A percentile compares a stretch with the other conserved stretches of the same genome.
phyloP scores from a whole-genome alignment of 2,888 invertebrate species.

The Drosophila emarginata region DNA sequence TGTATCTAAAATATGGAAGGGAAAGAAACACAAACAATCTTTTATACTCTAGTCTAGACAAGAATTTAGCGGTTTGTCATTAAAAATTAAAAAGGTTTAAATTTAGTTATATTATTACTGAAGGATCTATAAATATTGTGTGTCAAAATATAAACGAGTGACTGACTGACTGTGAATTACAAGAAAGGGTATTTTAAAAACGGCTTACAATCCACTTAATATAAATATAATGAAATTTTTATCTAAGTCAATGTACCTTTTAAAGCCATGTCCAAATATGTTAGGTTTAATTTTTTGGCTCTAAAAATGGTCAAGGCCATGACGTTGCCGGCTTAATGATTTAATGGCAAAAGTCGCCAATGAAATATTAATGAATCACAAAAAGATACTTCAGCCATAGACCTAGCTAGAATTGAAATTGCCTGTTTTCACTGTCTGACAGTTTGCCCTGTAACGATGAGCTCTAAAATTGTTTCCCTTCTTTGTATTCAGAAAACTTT shows the following conservation, averaged over 20 bases:
- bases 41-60: neutral
- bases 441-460: neutral
- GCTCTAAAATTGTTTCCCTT: neutral
- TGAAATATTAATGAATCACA: constrained; percentile 60
- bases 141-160: neutral
- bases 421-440: neutral
- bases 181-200: neutral
- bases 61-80: too few species aligned
- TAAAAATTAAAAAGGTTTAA: too few species aligned
- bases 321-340: constrained; percentile 38
- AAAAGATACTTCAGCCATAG: neutral
- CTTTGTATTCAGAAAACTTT: neutral
- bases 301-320: constrained; percentile 58
- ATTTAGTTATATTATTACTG: too few species aligned
- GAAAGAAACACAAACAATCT: too few species aligned
- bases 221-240: neutral
- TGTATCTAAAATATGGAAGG: too few species aligned
- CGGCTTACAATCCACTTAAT: neutral
- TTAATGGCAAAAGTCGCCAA: constrained; percentile 51
- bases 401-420: constrained; percentile 12
- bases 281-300: neutral
- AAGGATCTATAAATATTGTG: neutral
- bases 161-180: too few species aligned
- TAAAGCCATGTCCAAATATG: neutral
- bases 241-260: neutral